Evolutionary conservation across 2,888 invertebrate genomes (phyloP).

Genomic region (Luperina nickerlii): DNA sequence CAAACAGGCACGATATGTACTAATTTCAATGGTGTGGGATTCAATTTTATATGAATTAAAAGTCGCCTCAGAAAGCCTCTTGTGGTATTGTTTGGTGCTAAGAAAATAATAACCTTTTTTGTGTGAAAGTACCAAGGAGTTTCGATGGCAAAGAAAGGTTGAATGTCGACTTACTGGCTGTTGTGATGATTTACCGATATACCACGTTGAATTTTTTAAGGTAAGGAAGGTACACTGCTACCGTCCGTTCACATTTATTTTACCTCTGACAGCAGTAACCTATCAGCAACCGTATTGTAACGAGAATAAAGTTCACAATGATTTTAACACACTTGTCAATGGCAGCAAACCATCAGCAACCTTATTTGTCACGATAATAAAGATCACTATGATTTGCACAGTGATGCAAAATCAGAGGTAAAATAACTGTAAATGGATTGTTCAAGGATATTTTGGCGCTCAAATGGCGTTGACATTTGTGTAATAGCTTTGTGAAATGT

Average conservation of each 20-base stretch:
- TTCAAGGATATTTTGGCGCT: background rate
- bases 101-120: conserved; percentile 68
- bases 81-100: conserved; percentile 70
- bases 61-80: conserved; percentile 63
- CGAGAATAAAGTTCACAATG: no score
- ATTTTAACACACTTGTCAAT: no score
- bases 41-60: conserved; percentile 79
- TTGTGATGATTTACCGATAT: conserved; percentile 24
- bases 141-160: conserved; percentile 21
- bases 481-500: background rate
- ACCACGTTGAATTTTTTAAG: background rate
- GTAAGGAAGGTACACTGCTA: no score
- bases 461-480: background rate
- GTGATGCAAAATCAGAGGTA: no score
- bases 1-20: conserved; percentile 73
- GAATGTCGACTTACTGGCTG: conserved; percentile 25
- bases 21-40: conserved; percentile 79
- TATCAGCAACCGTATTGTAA: no score
- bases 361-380: no score
- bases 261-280: no score
- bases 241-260: no score
- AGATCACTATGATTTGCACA: no score
- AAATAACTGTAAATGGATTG: no score
- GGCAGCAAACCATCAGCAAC: no score
- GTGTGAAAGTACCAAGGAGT: conserved; percentile 20